Conservation (phyloP, 2,797 vertebrate species). For the Anniella stebbinsi region DNA sequence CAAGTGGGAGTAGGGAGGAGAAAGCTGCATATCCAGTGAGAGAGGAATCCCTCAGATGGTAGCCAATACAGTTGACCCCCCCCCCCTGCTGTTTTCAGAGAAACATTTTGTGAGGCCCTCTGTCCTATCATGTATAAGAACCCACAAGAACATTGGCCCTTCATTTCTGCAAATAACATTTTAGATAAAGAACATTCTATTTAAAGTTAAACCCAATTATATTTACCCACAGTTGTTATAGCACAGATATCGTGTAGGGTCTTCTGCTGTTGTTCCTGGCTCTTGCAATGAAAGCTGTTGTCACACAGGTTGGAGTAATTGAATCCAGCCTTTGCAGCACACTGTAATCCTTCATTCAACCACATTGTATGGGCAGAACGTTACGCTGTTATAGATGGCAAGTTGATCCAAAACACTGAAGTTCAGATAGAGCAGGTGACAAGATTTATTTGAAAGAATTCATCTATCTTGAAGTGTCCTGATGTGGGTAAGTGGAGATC, state of each 20-base stretch:
- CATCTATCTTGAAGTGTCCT: neutral
- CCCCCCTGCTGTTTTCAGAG: neutral
- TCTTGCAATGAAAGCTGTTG: conserved; percentile 82
- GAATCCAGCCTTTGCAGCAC: conserved; percentile 88
- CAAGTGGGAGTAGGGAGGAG: neutral
- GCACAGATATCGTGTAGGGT: conserved; percentile 88
- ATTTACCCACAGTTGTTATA: conserved; percentile 82
- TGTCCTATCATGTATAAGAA: neutral
- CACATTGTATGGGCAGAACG: conserved; percentile 16
- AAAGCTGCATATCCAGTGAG: no score
- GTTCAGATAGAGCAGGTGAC: neutral
- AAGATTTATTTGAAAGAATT: neutral
- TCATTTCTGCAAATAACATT: neutral
- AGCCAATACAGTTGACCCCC: neutral
- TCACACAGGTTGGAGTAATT: conserved; percentile 92
- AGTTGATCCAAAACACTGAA: conserved; percentile 28
- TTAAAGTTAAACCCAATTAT: neutral
- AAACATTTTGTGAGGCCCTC: neutral
- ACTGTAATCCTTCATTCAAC: conserved; percentile 64
- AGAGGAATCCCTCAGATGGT: neutral
- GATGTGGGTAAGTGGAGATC: neutral
- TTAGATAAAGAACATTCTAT: neutral
- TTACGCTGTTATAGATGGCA: neutral
- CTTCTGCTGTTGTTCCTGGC: conserved; percentile 79
- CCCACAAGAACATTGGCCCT: neutral